Conservation (phyloP, 2,113 vertebrate species). For the Cervus canadensis region DNA sequence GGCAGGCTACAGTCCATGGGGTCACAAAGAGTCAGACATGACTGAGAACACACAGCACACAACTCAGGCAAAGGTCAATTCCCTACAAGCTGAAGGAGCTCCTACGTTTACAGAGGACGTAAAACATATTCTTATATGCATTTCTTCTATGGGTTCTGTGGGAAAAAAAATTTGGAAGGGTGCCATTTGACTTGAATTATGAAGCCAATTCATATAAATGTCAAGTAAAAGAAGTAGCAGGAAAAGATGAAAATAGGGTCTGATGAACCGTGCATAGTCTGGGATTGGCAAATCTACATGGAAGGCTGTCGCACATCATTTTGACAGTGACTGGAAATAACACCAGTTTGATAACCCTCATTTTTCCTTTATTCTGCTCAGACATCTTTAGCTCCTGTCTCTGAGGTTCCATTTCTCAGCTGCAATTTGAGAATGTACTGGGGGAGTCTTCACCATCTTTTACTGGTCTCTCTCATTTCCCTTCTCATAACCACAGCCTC, state of each 20-base stretch:
- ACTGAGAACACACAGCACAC: neutral
- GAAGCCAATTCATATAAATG: slow-evolving; percentile 18
- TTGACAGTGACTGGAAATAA: neutral
- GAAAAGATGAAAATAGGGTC: neutral
- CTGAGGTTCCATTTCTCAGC: neutral
- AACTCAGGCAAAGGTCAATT: neutral
- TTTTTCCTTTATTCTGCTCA: neutral
- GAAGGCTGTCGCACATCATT: neutral
- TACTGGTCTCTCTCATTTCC: neutral
- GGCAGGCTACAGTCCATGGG: neutral
- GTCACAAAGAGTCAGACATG: neutral
- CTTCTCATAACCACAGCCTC: neutral
- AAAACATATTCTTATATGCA: neutral
- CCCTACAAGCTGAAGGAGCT: neutral
- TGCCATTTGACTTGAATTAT: slow-evolving; percentile 4
- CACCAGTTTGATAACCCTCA: neutral
- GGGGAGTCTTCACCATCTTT: neutral
- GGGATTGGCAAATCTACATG: neutral
- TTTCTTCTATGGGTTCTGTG: neutral
- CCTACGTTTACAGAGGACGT: neutral
- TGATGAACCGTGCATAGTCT: neutral
- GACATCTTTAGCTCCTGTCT: neutral
- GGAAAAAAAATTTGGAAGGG: neutral
- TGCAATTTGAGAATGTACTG: neutral
- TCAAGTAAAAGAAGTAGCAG: slow-evolving; percentile 29